Evolutionary conservation across 2,888 invertebrate species (phyloP).

Genomic region (Heliconius ethilla): DNA sequence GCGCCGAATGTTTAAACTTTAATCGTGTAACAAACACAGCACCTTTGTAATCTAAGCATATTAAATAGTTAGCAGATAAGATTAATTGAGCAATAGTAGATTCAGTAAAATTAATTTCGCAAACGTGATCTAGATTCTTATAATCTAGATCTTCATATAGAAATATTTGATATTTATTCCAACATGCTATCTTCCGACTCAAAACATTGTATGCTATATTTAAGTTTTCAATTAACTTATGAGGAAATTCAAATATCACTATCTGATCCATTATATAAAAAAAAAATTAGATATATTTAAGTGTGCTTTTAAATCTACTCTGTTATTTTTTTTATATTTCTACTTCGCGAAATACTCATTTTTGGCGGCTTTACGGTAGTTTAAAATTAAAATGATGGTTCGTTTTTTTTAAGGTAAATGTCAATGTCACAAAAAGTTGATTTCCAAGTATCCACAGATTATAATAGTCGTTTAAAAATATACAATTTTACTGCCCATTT

Average conservation of each 20-base stretch:
- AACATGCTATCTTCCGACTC: slow-evolving; percentile 56
- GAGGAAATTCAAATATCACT: slow-evolving; percentile 57
- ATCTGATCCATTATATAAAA: slow-evolving; percentile 42
- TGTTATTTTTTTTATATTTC: neutral
- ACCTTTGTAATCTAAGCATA: slow-evolving; percentile 61
- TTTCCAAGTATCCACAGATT: neutral
- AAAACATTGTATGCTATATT: slow-evolving; percentile 56
- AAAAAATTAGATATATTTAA: neutral
- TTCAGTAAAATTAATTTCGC: slow-evolving; percentile 52
- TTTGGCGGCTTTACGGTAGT: slow-evolving; percentile 23
- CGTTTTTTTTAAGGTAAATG: neutral
- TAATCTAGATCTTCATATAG: slow-evolving; percentile 61
- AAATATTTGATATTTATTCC: slow-evolving; percentile 74
- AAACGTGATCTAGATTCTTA: slow-evolving; percentile 49
- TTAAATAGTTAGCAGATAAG: slow-evolving; percentile 56
- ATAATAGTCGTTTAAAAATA: too few species aligned
- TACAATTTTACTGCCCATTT: too few species aligned
- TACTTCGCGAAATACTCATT: slow-evolving; percentile 1
- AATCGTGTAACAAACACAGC: slow-evolving; percentile 59
- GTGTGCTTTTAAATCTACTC: too few species aligned
- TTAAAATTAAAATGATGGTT: neutral
- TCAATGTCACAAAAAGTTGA: neutral
- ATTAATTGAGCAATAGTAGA: slow-evolving; percentile 59
- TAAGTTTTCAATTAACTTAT: slow-evolving; percentile 54
- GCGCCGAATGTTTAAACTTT: slow-evolving; percentile 61